phyloP scores from a whole-genome alignment of 1,140 invertebrate species.

The Pentalonia nigronervosa region DNA sequence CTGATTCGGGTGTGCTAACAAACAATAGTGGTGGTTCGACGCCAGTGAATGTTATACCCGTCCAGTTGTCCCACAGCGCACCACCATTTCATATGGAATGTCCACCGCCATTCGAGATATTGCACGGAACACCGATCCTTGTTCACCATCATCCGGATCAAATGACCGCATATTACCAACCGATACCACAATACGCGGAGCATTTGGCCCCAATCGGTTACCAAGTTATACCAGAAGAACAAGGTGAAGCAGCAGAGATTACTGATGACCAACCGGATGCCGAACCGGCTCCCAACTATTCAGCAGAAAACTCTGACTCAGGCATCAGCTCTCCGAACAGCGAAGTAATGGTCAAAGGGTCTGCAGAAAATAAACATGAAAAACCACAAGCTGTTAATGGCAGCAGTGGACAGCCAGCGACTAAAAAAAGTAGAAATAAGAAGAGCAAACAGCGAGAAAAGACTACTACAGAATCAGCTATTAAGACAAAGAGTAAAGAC shows the following conservation, averaged over 20 bases:
- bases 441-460: constrained; percentile 39
- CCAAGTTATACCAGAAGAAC: constrained; percentile 39
- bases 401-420: not conserved
- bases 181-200: constrained; percentile 43
- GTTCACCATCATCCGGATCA: constrained; percentile 8
- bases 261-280: not conserved
- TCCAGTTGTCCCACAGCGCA: constrained; percentile 29
- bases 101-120: constrained; percentile 5
- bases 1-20: constrained; percentile 61
- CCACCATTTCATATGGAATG: constrained; percentile 52
- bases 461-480: not conserved
- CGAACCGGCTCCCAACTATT: constrained; percentile 20
- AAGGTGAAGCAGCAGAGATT: not conserved
- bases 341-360: constrained; percentile 36
- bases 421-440: constrained; percentile 34
- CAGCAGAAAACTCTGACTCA: constrained; percentile 48
- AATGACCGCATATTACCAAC: constrained; percentile 26
- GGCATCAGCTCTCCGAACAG: constrained; percentile 51
- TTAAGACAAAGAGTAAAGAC: not conserved
- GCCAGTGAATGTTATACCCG: constrained; percentile 58
- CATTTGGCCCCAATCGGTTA: not conserved
- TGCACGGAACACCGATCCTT: not conserved
- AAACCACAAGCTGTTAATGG: not conserved
- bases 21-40: constrained; percentile 60
- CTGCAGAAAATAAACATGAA: not conserved